Evolutionary conservation across 30 jellyfish, hydroid and myxozoan genomes (phyloP).

Genomic region (Sanderia malayensis): DNA sequence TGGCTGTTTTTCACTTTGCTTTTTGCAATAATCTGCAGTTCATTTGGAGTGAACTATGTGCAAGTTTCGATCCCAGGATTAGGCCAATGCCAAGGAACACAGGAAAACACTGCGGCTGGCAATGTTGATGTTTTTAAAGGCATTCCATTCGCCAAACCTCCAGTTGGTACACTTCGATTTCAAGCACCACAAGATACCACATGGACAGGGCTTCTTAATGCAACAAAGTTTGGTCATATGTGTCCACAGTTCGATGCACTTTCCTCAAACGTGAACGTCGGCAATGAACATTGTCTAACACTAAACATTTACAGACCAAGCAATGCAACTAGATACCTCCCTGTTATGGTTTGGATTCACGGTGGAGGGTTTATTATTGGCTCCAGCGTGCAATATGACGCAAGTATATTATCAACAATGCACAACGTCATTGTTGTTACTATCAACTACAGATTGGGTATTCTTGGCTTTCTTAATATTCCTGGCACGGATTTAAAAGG

Average conservation of each 20-base stretch:
- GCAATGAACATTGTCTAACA: slow-evolving; percentile 14
- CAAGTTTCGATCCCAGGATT: not conserved
- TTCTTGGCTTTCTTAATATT: slow-evolving; percentile 65
- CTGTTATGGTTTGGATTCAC: slow-evolving; percentile 66
- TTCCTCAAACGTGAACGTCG: not conserved
- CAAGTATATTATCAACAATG: slow-evolving; percentile 38
- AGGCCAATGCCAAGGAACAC: not conserved
- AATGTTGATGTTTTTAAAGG: slow-evolving; percentile 2
- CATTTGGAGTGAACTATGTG: not conserved
- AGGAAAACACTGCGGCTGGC: not conserved
- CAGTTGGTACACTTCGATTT: slow-evolving; percentile 30
- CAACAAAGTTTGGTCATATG: slow-evolving; percentile 3
- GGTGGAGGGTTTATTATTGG: slow-evolving; percentile 59
- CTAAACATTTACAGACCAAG: slow-evolving; percentile 14
- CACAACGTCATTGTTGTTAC: slow-evolving; percentile 64
- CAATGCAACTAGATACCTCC: not conserved
- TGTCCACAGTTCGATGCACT: slow-evolving; percentile 17
- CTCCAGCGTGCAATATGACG: slow-evolving; percentile 15
- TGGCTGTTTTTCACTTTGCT: not conserved
- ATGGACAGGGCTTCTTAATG: slow-evolving; percentile 25
- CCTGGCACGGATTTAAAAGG: slow-evolving; percentile 51
- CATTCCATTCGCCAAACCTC: slow-evolving; percentile 41
- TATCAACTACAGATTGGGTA: slow-evolving; percentile 61
- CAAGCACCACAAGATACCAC: slow-evolving; percentile 23
- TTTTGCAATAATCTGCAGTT: not conserved